Base-by-base conservation (phyloP, 2,888 invertebrate species). In the Eupeodes luniger region DNA sequence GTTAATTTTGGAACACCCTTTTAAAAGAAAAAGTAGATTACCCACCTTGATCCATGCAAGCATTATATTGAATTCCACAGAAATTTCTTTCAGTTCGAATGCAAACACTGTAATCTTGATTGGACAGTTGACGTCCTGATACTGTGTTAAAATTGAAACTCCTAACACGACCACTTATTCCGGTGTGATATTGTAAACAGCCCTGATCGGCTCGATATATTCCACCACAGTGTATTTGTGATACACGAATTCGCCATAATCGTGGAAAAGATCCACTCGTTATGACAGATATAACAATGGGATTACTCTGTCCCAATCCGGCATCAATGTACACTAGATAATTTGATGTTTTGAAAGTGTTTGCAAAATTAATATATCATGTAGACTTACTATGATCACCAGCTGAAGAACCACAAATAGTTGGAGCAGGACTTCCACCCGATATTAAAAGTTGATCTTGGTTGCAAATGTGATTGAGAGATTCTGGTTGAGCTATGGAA, bases 51-150 rank as follows among this genome's bases (percentile, higher is more conserved):
- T 97, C 96, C 2, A 95, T 93, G 90, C 97, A 98, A 5, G 96
- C 95, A 16, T 96, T 96, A 92, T 98, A 98, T 91, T 97, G 97
- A 64, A 98, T 96, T 0, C 97, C 96, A 90, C 98, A 98, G 92
- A 98, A 98, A 92, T 97, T 98, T 85, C 96, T 95, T 92, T 98
- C 98, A 92, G 96, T 96, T 47, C 98, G 94, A 57, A 98, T 95
- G 92, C 98, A 98, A 89, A 97, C 96, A 89, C 97, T 96, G 92
- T 98, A 98, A 93, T 98, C 98, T 92, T 98, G 97, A 93, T 97
- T 98, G 79, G 97, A 97, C 19, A 98, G 95, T 91, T 98, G 97
- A 3, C 96, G 94, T 0, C 98, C 98, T 0, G 95, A 95, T 0
- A 94, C 94, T 0, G 96, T 95, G 90, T 98, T 97, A 92, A 96